These are phyloP conservation scores for Beris morrisii DNA, from an alignment of 2,888 invertebrate genomes.

Conservation along the genomic window DNA sequence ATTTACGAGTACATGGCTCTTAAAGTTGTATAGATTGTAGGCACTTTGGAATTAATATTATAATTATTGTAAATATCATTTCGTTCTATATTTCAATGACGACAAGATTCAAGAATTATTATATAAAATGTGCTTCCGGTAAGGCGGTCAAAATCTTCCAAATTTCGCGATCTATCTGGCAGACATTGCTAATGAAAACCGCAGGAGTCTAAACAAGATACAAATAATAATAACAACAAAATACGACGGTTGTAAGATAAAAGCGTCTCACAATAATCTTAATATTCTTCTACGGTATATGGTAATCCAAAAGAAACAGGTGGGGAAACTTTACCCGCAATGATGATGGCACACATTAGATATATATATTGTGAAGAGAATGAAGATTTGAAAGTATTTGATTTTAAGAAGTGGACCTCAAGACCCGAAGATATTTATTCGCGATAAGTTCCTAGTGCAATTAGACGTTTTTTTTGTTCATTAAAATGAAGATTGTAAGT, in stretches of 20 bases:
- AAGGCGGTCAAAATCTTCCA: too few species aligned
- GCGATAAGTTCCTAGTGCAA: background rate
- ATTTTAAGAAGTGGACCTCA: slow-evolving; percentile 10
- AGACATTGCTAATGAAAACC: too few species aligned
- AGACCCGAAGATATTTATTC: background rate
- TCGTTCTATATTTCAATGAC: too few species aligned
- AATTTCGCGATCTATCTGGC: too few species aligned
- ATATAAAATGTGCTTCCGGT: too few species aligned
- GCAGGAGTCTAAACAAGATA: too few species aligned
- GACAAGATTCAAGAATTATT: too few species aligned
- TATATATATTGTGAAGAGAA: slow-evolving; percentile 13
- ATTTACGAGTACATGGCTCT: too few species aligned
- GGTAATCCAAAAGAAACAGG: slow-evolving; percentile 6
- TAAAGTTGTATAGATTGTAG: too few species aligned
- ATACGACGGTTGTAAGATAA: background rate
- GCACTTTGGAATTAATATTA: too few species aligned
- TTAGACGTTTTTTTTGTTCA: background rate
- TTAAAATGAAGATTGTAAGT: slow-evolving; percentile 24
- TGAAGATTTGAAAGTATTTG: slow-evolving; percentile 12
- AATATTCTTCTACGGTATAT: slow-evolving; percentile 5
- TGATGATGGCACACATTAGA: slow-evolving; percentile 12
- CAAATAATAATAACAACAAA: too few species aligned
- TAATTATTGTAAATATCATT: too few species aligned
- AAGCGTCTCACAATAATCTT: background rate
- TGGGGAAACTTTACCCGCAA: slow-evolving; percentile 12